Conservation (phyloP, 2,113 vertebrate genomes). For the Isurus oxyrinchus region DNA sequence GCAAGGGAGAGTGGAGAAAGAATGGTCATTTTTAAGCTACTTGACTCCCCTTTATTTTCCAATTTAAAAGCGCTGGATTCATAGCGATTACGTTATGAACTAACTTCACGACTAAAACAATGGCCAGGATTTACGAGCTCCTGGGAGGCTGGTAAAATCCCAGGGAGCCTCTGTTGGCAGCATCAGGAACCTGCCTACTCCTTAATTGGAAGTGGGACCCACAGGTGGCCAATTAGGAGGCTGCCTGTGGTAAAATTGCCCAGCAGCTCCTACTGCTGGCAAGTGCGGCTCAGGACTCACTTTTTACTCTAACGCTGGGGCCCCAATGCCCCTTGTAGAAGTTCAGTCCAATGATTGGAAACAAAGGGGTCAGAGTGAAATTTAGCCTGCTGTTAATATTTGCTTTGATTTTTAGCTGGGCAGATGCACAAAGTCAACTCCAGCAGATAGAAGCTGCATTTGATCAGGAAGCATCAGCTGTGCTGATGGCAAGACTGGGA, state of each 20-base stretch:
- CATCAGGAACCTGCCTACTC: background rate
- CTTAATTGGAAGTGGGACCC: no score
- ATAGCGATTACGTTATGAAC: background rate
- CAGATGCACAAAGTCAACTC: slow-evolving; percentile 87
- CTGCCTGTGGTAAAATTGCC: background rate
- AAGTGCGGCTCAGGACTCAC: background rate
- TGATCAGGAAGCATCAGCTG: slow-evolving; percentile 88
- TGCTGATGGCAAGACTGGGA: slow-evolving; percentile 88
- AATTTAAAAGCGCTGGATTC: background rate
- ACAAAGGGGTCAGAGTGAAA: background rate
- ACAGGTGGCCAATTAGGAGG: background rate
- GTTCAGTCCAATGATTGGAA: background rate
- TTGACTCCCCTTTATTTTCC: background rate
- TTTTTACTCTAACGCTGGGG: background rate
- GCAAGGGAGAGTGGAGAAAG: background rate
- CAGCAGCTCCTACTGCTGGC: background rate
- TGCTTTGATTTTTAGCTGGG: slow-evolving; percentile 68
- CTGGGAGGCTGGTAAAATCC: background rate
- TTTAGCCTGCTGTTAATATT: slow-evolving; percentile 40
- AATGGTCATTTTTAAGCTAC: background rate
- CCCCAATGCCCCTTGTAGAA: background rate
- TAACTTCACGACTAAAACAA: background rate
- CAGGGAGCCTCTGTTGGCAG: background rate
- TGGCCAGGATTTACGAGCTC: background rate
- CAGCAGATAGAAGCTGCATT: slow-evolving; percentile 92